These are phyloP conservation scores for Rhinophrynus dorsalis DNA, from an alignment of 2,797 vertebrate genomes.

Conservation along the genomic window DNA sequence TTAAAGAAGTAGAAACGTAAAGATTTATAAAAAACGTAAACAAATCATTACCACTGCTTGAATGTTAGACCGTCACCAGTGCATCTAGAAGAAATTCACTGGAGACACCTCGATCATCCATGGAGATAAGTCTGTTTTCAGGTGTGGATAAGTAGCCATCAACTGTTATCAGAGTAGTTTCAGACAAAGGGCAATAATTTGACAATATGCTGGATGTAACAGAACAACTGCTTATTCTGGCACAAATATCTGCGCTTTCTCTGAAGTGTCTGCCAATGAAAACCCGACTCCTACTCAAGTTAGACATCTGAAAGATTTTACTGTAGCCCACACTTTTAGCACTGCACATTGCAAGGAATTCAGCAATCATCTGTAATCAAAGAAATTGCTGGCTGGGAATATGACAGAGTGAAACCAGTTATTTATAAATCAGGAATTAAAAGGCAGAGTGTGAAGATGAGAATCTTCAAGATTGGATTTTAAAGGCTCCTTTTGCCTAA, in stretches of 20 bases:
- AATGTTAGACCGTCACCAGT: not conserved
- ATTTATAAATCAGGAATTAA: conserved; percentile 13
- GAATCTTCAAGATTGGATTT: no score
- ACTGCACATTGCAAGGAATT: conserved; percentile 59
- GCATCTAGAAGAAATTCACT: no score
- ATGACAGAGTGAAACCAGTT: conserved; percentile 16
- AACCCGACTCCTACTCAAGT: conserved; percentile 68
- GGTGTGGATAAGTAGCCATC: conserved; percentile 61
- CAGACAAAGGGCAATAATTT: conserved; percentile 75
- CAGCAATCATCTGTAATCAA: conserved; percentile 44
- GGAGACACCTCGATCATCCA: not conserved
- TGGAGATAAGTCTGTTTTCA: conserved; percentile 47
- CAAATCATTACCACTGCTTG: no score
- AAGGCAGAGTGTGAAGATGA: not conserved
- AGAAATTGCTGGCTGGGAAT: conserved; percentile 48
- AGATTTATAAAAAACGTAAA: no score
- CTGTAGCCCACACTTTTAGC: conserved; percentile 64
- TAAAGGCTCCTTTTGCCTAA: not conserved
- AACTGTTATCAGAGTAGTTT: conserved; percentile 72
- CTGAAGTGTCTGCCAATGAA: conserved; percentile 73
- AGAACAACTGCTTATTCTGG: conserved; percentile 75
- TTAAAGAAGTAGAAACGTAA: no score
- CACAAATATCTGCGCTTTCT: conserved; percentile 65
- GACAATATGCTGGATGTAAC: conserved; percentile 73
- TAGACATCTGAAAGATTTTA: conserved; percentile 62